A percentile compares a stretch with the other conserved stretches of the same genome.
phyloP scores from a whole-genome alignment of 2,888 invertebrate genomes.

The Priocnemis perturbator region DNA sequence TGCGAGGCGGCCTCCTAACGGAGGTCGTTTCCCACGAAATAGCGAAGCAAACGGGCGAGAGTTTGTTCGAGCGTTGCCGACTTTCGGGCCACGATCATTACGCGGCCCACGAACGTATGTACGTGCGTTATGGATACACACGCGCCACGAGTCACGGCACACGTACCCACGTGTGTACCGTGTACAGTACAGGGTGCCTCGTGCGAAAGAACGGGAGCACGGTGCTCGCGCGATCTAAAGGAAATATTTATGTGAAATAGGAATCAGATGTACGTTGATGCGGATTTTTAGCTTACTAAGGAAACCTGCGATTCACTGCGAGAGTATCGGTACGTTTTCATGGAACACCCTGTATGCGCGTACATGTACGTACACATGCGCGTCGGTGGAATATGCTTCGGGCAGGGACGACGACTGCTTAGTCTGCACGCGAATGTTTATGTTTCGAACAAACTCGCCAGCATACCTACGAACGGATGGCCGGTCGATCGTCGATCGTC shows the following conservation, averaged over 20 bases:
- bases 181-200: too few species aligned
- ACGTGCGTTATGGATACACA: constrained; percentile 9
- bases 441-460: constrained; percentile 33
- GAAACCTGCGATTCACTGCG: too few species aligned
- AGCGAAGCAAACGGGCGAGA: constrained; percentile 7
- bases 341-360: too few species aligned
- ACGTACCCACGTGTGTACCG: neutral
- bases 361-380: neutral
- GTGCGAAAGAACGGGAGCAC: too few species aligned
- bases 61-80: constrained; percentile 3
- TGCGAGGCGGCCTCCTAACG: too few species aligned
- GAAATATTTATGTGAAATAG: too few species aligned
- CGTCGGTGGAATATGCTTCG: too few species aligned
- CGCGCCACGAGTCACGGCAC: neutral
- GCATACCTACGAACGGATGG: constrained; percentile 4
- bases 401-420: constrained; percentile 32
- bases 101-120: constrained; percentile 2
- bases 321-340: too few species aligned
- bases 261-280: too few species aligned
- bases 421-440: constrained; percentile 50
- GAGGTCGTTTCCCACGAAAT: constrained; percentile 14
- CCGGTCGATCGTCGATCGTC: neutral
- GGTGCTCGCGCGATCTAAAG: too few species aligned
- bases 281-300: too few species aligned
- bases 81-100: constrained; percentile 14